A percentile compares a stretch with the other conserved stretches of the same genome.
Evolutionary conservation across 2,888 invertebrate species (phyloP).

Genomic region (Nomada ferruginata): DNA sequence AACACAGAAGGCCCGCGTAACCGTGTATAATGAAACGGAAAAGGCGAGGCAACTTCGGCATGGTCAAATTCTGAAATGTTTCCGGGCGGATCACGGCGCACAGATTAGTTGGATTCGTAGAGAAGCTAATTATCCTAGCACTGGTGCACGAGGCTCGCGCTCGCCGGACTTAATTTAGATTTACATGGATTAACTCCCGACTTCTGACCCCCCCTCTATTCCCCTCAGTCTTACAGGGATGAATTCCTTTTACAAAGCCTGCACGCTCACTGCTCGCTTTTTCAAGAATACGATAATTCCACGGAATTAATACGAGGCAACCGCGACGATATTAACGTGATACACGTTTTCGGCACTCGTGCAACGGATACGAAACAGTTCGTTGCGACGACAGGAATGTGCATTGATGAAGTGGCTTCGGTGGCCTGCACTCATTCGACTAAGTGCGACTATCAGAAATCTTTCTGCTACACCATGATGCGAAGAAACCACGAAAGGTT

Average conservation of each 20-base stretch:
- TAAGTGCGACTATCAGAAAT: conserved; percentile 40
- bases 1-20: not conserved
- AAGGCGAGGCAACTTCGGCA: conserved; percentile 47
- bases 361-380: not conserved
- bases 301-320: conserved; percentile 31
- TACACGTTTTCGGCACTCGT: conserved; percentile 22
- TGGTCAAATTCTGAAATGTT: conserved; percentile 58
- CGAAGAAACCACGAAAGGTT: conserved; percentile 19
- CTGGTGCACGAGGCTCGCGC: conserved; percentile 54
- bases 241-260: conserved; percentile 43
- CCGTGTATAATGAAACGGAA: conserved; percentile 38
- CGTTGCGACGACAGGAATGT: conserved; percentile 10
- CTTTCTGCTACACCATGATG: conserved; percentile 7
- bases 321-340: conserved; percentile 19
- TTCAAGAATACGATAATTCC: conserved; percentile 49
- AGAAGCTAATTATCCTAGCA: conserved; percentile 59
- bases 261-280: conserved; percentile 32
- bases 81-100: conserved; percentile 54
- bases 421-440: conserved; percentile 26
- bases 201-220: conserved; percentile 45
- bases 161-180: conserved; percentile 64
- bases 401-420: conserved; percentile 16
- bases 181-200: conserved; percentile 63
- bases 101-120: conserved; percentile 61
- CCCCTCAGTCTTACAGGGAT: conserved; percentile 22